Percentiles rank a stretch among this genome's conserved stretches.
Evolutionary conservation across 2,113 vertebrate genomes (phyloP).

Genomic region (Enhydra lutris): DNA sequence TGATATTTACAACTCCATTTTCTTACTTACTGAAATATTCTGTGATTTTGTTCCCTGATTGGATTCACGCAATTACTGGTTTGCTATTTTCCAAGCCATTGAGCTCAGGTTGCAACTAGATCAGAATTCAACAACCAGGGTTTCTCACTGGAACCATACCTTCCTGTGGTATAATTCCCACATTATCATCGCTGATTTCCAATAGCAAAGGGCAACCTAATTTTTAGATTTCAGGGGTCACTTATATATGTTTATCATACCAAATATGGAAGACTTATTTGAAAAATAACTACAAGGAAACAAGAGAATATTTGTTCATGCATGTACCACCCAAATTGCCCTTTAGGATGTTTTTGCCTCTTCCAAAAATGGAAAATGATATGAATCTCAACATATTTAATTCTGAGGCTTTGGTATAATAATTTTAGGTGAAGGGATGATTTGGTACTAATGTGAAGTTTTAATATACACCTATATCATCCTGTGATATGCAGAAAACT

Average conservation of each 20-base stretch:
- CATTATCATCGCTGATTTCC: constrained; percentile 78
- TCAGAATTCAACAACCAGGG: constrained; percentile 73
- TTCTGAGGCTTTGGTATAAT: not conserved
- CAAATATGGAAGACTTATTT: not conserved
- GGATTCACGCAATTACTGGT: constrained; percentile 84
- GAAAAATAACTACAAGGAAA: constrained; percentile 25
- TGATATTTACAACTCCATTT: constrained; percentile 77
- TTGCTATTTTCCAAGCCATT: constrained; percentile 80
- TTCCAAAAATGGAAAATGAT: constrained; percentile 10
- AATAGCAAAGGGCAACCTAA: constrained; percentile 71
- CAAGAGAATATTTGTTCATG: not conserved
- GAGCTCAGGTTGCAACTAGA: constrained; percentile 75
- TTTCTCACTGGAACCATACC: constrained; percentile 74
- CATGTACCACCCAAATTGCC: not conserved
- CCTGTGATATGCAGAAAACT: not conserved
- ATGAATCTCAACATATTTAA: constrained; percentile 26
- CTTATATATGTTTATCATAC: constrained; percentile 69
- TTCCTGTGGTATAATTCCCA: constrained; percentile 77
- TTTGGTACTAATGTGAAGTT: not conserved
- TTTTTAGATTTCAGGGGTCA: constrained; percentile 79
- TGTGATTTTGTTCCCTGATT: constrained; percentile 83
- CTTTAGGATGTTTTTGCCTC: not conserved
- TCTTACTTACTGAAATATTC: constrained; percentile 81
- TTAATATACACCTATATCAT: not conserved
- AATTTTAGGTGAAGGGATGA: constrained; percentile 16